Base-by-base conservation (phyloP, 53 echinoderm and acorn worm genomes). In the Apostichopus leukothele region DNA sequence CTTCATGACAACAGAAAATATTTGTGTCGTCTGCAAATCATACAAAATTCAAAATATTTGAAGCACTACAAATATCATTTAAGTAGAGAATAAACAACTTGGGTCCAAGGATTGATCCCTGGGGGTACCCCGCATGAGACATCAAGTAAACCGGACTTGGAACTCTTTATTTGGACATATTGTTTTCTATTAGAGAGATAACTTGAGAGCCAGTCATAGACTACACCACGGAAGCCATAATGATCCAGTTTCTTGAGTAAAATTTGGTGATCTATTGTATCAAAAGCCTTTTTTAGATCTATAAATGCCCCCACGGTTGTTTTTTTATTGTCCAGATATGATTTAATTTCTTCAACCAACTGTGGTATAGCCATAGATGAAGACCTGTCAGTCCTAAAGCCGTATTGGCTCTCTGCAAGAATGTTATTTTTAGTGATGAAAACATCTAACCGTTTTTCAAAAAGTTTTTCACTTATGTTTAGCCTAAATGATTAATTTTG, bases 321-420 rank as follows among this genome's bases (percentile, higher is more conserved):
- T 50, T 52, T 52, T 19, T 51, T 79, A 12, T 79, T 12, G 18
- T 79, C 79, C 8, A 52, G 39, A 50, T 21, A 39, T 19, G 51
- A n/a, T 79, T 1, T 79, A 14, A 79, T 79, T 53, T 79, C 79
- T 51, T 79, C 79, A 53, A 53, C 16, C 53, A 53, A 12, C n/a
- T 79, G 50, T 50, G 18, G 19, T n/a, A 79, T 19, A 52, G 52
- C 79, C 77, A 79, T 50, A 9, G 79, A 52, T 50, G 16, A 50
- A 14, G 79, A 52, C 51, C 18, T 51, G 53, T 71, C 83, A 68
- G 73, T 80, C 81, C 80, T 83, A 74, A 89, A 89, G 11, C 89
- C 90, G 84, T 90, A 85, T 66, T 90, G 90, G 5, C 61, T 74
- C 13, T 90, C 75, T 75, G 75, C 60, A 60, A 90, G 74, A 13